phyloP scores from a whole-genome alignment of 2,888 invertebrate species.

The Euspilapteryx auroguttella region DNA sequence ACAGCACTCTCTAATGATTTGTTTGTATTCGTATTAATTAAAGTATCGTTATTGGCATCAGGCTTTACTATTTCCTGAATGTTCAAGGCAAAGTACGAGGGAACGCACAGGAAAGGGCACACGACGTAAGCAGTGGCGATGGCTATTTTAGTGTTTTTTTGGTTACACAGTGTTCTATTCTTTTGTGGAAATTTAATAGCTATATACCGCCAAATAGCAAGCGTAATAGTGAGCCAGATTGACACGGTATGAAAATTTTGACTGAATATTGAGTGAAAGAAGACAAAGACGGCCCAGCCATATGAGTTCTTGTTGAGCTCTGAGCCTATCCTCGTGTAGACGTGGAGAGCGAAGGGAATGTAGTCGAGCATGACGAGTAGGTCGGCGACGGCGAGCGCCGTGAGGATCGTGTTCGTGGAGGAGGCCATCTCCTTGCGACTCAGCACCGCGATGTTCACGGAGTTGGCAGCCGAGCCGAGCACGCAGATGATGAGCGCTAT shows the following conservation, averaged over 20 bases:
- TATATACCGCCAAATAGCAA: conserved; percentile 92
- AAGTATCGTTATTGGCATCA: background rate
- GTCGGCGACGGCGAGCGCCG: conserved; percentile 89
- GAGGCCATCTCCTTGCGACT: conserved; percentile 89
- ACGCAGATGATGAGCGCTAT: conserved; percentile 84
- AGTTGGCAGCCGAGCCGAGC: conserved; percentile 86
- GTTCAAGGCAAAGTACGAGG: conserved; percentile 78
- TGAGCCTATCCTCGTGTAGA: conserved; percentile 65
- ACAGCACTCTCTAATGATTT: conserved; percentile 18
- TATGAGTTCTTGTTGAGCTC: conserved; percentile 58
- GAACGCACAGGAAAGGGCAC: conserved; percentile 82
- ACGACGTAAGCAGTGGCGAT: conserved; percentile 77
- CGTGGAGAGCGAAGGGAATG: conserved; percentile 84
- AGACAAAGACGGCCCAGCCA: conserved; percentile 79
- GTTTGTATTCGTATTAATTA: conserved; percentile 1
- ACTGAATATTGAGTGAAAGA: conserved; percentile 88
- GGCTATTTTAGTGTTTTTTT: conserved; percentile 74
- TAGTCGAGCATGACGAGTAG: conserved; percentile 92
- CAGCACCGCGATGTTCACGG: conserved; percentile 87
- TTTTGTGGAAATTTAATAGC: conserved; percentile 84
- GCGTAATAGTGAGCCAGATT: conserved; percentile 88
- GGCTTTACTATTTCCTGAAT: conserved; percentile 49
- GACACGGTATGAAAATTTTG: conserved; percentile 89
- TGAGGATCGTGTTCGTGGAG: conserved; percentile 91
- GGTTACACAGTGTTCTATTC: conserved; percentile 80